Conservation (phyloP, 2,113 vertebrate genomes). For the Speoplatyrhinus poulsoni region DNA sequence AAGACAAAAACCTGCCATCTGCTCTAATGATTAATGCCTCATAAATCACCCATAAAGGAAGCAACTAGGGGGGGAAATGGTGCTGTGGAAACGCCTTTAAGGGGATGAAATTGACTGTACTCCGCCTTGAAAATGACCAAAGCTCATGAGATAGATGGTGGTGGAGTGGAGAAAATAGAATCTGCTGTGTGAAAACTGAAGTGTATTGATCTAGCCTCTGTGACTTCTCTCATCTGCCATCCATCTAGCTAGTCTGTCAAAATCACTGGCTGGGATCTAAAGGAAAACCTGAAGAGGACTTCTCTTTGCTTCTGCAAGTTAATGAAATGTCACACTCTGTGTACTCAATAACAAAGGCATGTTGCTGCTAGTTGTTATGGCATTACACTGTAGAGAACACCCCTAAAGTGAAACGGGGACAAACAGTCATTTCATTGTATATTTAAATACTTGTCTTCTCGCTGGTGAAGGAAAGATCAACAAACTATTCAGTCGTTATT, state of each 20-base stretch:
- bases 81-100: background rate
- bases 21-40: conserved; percentile 47
- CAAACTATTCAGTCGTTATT: too few relatives aligned
- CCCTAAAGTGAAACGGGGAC: too few relatives aligned
- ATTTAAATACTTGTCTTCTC: too few relatives aligned
- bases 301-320: conserved; percentile 19
- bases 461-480: too few relatives aligned
- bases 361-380: too few relatives aligned
- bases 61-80: conserved; percentile 18
- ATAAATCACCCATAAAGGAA: conserved; percentile 30
- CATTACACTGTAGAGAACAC: too few relatives aligned
- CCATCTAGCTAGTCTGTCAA: conserved; percentile 7
- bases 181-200: conserved; percentile 10
- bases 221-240: conserved; percentile 10
- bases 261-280: conserved; percentile 21
- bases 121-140: too few relatives aligned
- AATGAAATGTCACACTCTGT: background rate
- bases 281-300: conserved; percentile 16
- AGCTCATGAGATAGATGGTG: too few relatives aligned
- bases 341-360: too few relatives aligned
- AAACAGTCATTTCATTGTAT: too few relatives aligned
- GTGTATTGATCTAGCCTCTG: conserved; percentile 42
- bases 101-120: background rate
- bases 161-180: background rate
- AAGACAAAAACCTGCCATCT: conserved; percentile 42